These are phyloP conservation scores for Neodiprion virginianus DNA, from an alignment of 1,140 invertebrate genomes.

Conservation along the genomic window DNA sequence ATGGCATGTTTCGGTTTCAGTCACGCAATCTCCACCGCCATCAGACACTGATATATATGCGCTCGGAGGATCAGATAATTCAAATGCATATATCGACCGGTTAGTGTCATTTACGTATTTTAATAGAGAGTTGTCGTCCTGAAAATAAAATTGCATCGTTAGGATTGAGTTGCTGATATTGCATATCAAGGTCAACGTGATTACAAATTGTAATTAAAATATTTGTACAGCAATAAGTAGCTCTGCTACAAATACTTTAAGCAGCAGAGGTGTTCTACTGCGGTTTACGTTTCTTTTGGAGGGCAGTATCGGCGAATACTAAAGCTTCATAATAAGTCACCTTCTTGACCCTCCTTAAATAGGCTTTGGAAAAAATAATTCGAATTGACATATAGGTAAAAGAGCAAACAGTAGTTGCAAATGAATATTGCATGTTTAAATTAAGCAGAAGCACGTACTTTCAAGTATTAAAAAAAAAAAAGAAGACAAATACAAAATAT, in stretches of 20 bases:
- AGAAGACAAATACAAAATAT: conserved; percentile 3
- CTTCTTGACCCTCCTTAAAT: conserved; percentile 54
- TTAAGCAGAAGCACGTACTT: no score
- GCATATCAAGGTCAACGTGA: background rate
- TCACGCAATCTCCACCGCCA: conserved; percentile 37
- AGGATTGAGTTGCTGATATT: background rate
- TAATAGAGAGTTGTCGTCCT: conserved; percentile 68
- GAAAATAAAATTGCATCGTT: conserved; percentile 35
- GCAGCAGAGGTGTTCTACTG: conserved; percentile 57
- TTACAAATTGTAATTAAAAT: background rate
- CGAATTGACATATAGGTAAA: conserved; percentile 14
- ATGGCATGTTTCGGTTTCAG: conserved; percentile 41
- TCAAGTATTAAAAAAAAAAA: background rate
- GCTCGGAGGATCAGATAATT: conserved; percentile 57
- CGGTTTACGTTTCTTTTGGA: conserved; percentile 44
- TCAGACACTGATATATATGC: conserved; percentile 39
- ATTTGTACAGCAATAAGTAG: conserved; percentile 55
- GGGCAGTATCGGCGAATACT: conserved; percentile 53
- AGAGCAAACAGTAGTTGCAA: conserved; percentile 18
- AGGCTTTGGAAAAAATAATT: conserved; percentile 8
- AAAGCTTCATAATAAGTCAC: conserved; percentile 41
- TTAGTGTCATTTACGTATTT: conserved; percentile 65
- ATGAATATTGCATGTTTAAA: conserved; percentile 22
- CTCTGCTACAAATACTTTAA: conserved; percentile 48
- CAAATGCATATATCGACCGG: conserved; percentile 65